Conservation (phyloP, 2,888 invertebrate genomes). For the Acanthococcus lagerstroemiae region DNA sequence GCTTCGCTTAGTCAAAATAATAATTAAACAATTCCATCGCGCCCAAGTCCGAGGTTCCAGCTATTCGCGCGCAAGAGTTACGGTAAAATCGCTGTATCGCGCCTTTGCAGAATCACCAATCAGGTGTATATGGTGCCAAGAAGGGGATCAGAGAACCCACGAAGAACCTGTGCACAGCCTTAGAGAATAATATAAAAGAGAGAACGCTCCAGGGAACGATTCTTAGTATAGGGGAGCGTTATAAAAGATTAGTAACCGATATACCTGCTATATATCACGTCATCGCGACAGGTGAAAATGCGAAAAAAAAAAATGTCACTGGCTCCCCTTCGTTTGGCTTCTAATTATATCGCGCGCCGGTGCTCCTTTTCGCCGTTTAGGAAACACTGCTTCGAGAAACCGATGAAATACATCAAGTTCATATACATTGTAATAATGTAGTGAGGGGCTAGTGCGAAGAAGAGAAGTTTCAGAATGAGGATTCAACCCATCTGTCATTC, state of each 20-base stretch:
- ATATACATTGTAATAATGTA: background rate
- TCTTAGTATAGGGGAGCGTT: too few relatives aligned
- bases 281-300: background rate
- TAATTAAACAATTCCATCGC: too few relatives aligned
- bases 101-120: too few relatives aligned
- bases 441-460: background rate
- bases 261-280: background rate
- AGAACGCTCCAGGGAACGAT: too few relatives aligned
- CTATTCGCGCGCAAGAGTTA: too few relatives aligned
- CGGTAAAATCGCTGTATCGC: too few relatives aligned
- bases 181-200: too few relatives aligned
- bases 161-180: too few relatives aligned
- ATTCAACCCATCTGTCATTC: constrained; percentile 18
- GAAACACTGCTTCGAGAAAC: constrained; percentile 1
- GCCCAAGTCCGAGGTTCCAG: too few relatives aligned
- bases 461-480: background rate
- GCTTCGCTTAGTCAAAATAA: too few relatives aligned
- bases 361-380: background rate
- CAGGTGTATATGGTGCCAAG: too few relatives aligned
- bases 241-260: constrained; percentile 1
- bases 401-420: constrained; percentile 10
- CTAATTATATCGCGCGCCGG: background rate
- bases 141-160: too few relatives aligned
- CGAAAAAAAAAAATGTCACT: background rate
- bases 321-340: background rate